Evolutionary conservation across 2,888 invertebrate species (phyloP).

Genomic region (Calephelis perditalis): DNA sequence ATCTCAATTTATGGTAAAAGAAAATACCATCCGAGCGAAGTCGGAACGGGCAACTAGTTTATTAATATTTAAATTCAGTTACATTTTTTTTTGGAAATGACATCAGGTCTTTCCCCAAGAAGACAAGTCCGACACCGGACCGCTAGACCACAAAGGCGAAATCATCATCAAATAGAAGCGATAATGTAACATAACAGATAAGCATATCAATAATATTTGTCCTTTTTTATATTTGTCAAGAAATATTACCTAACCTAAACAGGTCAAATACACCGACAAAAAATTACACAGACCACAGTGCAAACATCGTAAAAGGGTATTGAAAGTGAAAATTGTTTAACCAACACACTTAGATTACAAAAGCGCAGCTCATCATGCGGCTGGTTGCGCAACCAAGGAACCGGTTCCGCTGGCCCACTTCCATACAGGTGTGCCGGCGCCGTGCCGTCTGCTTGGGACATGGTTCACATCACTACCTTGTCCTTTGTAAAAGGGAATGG

Average conservation of each 20-base stretch:
- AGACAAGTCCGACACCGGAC: too few species aligned
- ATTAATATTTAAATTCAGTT: too few species aligned
- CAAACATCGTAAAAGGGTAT: conserved; percentile 5
- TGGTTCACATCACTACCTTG: not conserved
- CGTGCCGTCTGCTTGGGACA: conserved; percentile 33
- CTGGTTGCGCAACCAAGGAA: conserved; percentile 29
- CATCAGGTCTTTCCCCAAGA: too few species aligned
- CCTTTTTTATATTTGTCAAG: too few species aligned
- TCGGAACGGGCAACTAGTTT: too few species aligned
- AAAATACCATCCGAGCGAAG: too few species aligned
- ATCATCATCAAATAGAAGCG: too few species aligned
- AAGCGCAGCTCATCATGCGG: conserved; percentile 5
- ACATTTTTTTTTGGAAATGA: too few species aligned
- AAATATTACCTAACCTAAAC: not conserved
- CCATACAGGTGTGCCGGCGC: conserved; percentile 35
- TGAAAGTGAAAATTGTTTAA: conserved; percentile 14
- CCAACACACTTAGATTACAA: conserved; percentile 12
- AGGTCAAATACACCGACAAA: not conserved
- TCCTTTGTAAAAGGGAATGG: not conserved
- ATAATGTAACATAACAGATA: too few species aligned
- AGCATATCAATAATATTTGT: too few species aligned
- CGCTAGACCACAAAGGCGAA: too few species aligned
- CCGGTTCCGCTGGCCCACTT: conserved; percentile 33
- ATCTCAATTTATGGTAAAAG: too few species aligned
- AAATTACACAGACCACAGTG: not conserved